These are phyloP conservation scores for Corvus hawaiiensis DNA, from an alignment of 2,113 vertebrate genomes.

Conservation along the genomic window DNA sequence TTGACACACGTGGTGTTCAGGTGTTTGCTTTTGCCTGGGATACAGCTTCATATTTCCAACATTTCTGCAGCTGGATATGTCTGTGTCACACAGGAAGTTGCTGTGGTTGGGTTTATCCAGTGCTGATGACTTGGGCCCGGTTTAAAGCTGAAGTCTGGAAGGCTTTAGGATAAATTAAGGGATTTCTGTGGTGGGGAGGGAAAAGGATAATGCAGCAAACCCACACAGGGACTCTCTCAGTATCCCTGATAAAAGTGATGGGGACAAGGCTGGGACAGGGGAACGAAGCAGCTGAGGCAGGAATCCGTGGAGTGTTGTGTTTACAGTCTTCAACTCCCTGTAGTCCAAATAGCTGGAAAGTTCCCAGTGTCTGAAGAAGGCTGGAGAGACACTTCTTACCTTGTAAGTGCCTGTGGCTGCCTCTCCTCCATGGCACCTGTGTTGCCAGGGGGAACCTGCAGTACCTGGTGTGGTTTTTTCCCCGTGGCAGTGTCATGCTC, in stretches of 20 bases:
- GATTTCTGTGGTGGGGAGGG: neutral
- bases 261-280: neutral
- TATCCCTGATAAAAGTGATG: neutral
- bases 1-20: fast-evolving
- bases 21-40: neutral
- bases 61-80: neutral
- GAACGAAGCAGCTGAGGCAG: neutral
- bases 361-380: neutral
- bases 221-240: neutral
- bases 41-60: neutral
- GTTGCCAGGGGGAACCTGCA: neutral
- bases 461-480: neutral
- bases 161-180: neutral
- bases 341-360: neutral
- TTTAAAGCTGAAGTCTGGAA: neutral
- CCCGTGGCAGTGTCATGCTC: neutral
- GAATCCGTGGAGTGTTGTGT: neutral
- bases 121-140: neutral
- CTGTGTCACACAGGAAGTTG: neutral
- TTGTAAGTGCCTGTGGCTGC: neutral
- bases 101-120: neutral
- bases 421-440: neutral
- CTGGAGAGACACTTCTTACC: neutral
- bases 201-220: neutral
- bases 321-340: neutral